A percentile compares a stretch with the other conserved stretches of the same genome.
phyloP scores from a whole-genome alignment of 2,888 invertebrate genomes.

The Agonopterix arenella region DNA sequence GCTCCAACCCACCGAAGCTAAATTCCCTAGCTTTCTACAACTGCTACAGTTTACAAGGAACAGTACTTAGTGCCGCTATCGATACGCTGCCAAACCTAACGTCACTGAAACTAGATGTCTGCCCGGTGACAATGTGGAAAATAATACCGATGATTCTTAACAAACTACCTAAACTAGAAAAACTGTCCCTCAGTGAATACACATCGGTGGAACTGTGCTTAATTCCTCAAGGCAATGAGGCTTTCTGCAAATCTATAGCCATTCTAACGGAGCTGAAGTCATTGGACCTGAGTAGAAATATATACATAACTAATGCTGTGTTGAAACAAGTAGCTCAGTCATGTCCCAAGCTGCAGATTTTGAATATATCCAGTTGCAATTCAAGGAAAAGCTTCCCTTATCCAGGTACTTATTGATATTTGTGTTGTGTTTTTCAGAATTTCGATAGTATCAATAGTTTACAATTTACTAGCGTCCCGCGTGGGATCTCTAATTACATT shows the following conservation, averaged over 20 bases:
- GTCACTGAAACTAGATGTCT: conserved; percentile 49
- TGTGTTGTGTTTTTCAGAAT: neutral
- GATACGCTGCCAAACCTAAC: conserved; percentile 44
- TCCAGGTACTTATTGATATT: conserved; percentile 27
- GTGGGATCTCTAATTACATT: no score
- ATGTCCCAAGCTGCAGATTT: conserved; percentile 55
- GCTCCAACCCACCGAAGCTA: conserved; percentile 38
- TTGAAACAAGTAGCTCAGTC: conserved; percentile 63
- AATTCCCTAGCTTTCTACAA: conserved; percentile 53
- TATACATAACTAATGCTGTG: conserved; percentile 69
- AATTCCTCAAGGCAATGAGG: conserved; percentile 34
- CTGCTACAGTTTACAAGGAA: conserved; percentile 61
- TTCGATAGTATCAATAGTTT: no score
- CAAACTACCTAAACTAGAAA: conserved; percentile 47
- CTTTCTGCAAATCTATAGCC: conserved; percentile 50
- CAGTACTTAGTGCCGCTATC: conserved; percentile 49
- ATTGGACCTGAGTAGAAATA: conserved; percentile 61
- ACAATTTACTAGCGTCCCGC: no score
- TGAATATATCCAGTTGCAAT: conserved; percentile 68
- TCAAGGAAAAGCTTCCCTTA: conserved; percentile 32
- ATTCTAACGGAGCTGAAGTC: conserved; percentile 57
- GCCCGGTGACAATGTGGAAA: conserved; percentile 56
- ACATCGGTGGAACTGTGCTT: conserved; percentile 31
- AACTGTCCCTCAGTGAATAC: conserved; percentile 59
- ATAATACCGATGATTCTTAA: conserved; percentile 49